These are phyloP conservation scores for Trissoscelio sp. DNA, from an alignment of 2,888 invertebrate species.

Conservation along the genomic window DNA sequence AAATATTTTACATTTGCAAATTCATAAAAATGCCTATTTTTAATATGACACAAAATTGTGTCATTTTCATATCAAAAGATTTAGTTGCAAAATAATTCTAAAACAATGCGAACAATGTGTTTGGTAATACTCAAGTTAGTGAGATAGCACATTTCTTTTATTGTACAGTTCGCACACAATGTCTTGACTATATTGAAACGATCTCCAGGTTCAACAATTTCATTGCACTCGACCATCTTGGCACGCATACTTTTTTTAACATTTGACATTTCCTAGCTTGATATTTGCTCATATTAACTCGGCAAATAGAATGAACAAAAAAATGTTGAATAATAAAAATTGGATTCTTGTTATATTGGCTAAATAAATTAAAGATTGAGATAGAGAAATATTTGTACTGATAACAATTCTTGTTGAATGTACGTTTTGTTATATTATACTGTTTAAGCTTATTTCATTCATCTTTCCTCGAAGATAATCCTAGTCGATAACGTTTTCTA, in stretches of 20 bases:
- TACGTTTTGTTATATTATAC: slow-evolving; percentile 32
- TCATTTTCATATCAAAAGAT: not conserved
- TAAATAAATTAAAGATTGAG: too few relatives aligned
- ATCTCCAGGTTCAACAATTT: slow-evolving; percentile 36
- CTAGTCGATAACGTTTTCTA: slow-evolving; percentile 34
- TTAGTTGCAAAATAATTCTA: slow-evolving; percentile 19
- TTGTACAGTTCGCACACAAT: slow-evolving; percentile 54
- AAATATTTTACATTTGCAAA: too few relatives aligned
- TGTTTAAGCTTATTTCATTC: slow-evolving; percentile 33
- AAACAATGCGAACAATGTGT: slow-evolving; percentile 39
- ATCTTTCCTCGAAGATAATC: slow-evolving; percentile 22
- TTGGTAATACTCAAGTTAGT: slow-evolving; percentile 38
- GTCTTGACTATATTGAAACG: slow-evolving; percentile 59
- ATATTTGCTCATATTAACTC: slow-evolving; percentile 1
- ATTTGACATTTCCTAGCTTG: slow-evolving; percentile 19
- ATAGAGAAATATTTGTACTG: too few relatives aligned
- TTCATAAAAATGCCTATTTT: too few relatives aligned
- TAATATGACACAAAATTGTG: too few relatives aligned
- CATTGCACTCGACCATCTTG: slow-evolving; percentile 44
- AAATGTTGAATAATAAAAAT: too few relatives aligned
- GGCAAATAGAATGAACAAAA: too few relatives aligned
- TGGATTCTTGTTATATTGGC: too few relatives aligned
- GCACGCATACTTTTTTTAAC: slow-evolving; percentile 1
- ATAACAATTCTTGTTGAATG: slow-evolving; percentile 20
- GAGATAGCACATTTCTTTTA: slow-evolving; percentile 48